Conservation (phyloP, 2,888 invertebrate genomes). For the Melanophora roralis region DNA sequence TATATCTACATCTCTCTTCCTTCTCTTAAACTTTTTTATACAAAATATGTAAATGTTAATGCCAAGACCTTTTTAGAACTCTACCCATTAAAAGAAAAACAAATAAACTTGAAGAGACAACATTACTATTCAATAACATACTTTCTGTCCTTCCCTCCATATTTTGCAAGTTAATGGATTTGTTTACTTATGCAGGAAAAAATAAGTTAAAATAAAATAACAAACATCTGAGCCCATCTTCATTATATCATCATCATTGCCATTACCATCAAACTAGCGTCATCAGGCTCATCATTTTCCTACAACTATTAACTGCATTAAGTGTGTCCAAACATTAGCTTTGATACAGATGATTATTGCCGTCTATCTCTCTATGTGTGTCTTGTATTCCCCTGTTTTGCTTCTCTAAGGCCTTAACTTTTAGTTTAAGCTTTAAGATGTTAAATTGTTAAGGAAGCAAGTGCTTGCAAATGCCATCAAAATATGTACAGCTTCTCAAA, state of each 20-base stretch:
- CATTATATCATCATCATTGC: slow-evolving; percentile 13
- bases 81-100: slow-evolving; percentile 1
- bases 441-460: slow-evolving; percentile 25
- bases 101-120: slow-evolving; percentile 28
- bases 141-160: slow-evolving; percentile 11
- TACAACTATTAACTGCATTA: slow-evolving; percentile 46
- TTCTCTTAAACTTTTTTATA: not conserved
- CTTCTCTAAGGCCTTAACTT: slow-evolving; percentile 29
- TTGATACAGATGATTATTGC: slow-evolving; percentile 46
- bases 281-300: slow-evolving; percentile 30
- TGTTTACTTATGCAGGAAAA: slow-evolving; percentile 19
- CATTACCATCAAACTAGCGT: not conserved
- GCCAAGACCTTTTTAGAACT: slow-evolving; percentile 37
- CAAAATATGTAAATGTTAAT: not conserved
- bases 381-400: not conserved
- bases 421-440: slow-evolving; percentile 17
- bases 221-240: slow-evolving; percentile 33
- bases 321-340: slow-evolving; percentile 59
- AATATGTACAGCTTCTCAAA: not conserved
- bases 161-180: slow-evolving; percentile 58
- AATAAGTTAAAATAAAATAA: slow-evolving; percentile 12
- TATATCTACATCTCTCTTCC: not conserved
- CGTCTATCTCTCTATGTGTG: not conserved
- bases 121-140: slow-evolving; percentile 52
- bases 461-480: no score